These are phyloP conservation scores for Grammatotria lemairii DNA, from an alignment of 2,113 vertebrate species.

Conservation along the genomic window DNA sequence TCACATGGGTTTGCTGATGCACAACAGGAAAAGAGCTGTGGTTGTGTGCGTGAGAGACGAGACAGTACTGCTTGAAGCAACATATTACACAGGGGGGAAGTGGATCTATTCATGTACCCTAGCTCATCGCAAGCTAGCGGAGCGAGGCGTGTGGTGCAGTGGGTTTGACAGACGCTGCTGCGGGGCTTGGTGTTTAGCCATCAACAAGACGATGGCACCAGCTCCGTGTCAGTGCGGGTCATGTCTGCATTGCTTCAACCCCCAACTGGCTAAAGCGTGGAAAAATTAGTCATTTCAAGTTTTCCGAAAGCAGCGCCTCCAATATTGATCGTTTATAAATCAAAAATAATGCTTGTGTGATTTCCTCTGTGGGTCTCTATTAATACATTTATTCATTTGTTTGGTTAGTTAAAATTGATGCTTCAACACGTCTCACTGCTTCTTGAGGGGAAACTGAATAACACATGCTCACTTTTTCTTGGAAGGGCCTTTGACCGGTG, in stretches of 20 bases:
- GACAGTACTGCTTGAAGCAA: background rate
- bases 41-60: background rate
- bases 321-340: background rate
- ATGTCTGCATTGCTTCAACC: background rate
- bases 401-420: background rate
- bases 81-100: conserved; percentile 2
- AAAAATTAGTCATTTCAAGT: background rate
- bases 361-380: background rate
- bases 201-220: conserved; percentile 23
- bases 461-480: conserved; percentile 82
- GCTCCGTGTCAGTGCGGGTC: background rate
- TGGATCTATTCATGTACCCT: conserved; percentile 3
- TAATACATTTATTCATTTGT: background rate
- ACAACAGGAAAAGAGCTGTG: background rate
- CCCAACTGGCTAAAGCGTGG: background rate
- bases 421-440: background rate
- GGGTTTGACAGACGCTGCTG: background rate
- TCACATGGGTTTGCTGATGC: conserved; percentile 2
- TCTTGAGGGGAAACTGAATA: background rate
- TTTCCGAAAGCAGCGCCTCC: background rate
- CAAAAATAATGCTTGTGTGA: background rate
- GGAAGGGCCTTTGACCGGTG: conserved; percentile 73
- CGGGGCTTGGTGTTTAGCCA: conserved; percentile 17
- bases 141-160: background rate
- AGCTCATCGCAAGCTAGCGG: background rate